Evolutionary conservation across 2,888 invertebrate genomes (phyloP).

Genomic region (Ferdinandea cuprea): DNA sequence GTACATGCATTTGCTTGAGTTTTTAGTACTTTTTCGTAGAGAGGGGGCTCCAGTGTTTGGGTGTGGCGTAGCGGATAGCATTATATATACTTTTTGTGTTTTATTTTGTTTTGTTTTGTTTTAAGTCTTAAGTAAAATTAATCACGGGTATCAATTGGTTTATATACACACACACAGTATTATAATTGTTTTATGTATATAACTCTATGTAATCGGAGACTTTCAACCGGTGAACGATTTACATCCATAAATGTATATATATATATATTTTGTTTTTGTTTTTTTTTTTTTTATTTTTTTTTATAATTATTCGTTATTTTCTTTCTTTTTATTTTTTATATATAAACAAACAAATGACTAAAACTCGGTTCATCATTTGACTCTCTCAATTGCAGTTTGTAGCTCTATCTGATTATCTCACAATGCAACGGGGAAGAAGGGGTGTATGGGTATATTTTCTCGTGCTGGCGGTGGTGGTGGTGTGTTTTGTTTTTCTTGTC

Average conservation of each 20-base stretch:
- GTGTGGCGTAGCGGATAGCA: conserved; percentile 39
- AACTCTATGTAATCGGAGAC: conserved; percentile 68
- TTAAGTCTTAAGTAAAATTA: conserved; percentile 71
- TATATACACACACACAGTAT: conserved; percentile 57
- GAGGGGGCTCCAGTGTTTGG: conserved; percentile 9
- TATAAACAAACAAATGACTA: conserved; percentile 71
- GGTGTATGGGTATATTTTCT: conserved; percentile 39
- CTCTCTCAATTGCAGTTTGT: conserved; percentile 64
- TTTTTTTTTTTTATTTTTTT: conserved; percentile 31
- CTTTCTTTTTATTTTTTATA: conserved; percentile 34
- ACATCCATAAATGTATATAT: conserved; percentile 51
- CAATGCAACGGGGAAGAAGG: conserved; percentile 63
- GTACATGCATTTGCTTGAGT: conserved; percentile 66
- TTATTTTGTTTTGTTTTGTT: conserved; percentile 27
- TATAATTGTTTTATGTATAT: conserved; percentile 58
- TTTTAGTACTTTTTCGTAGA: conserved; percentile 25
- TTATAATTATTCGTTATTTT: conserved; percentile 60
- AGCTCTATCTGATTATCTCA: conserved; percentile 73
- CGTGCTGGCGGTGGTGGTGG: conserved; percentile 63
- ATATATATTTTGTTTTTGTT: conserved; percentile 38
- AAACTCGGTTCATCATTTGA: conserved; percentile 70
- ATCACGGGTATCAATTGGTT: conserved; percentile 72
- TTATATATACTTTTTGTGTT: conserved; percentile 31
- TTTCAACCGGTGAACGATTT: conserved; percentile 69
- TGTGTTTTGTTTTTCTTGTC: conserved; percentile 32